Conservation (phyloP, 2,888 invertebrate species). For the Himalopsyche anomala region DNA sequence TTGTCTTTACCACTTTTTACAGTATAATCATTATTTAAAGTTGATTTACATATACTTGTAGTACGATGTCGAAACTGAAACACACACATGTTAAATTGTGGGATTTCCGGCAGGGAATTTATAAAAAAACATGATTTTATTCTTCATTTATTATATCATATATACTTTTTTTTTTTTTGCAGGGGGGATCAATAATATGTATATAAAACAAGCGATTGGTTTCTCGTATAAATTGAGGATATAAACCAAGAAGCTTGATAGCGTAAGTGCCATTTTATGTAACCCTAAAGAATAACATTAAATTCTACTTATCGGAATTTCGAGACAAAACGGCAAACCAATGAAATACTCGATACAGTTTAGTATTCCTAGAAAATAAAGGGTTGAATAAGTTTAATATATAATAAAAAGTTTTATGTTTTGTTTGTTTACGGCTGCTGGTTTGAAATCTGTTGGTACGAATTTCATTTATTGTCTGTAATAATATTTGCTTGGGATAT, state of each 20-base stretch:
- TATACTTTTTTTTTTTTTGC: too few relatives aligned
- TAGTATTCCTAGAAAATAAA: neutral
- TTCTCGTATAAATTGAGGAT: neutral
- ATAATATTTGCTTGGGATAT: too few relatives aligned
- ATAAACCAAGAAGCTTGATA: neutral
- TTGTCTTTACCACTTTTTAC: too few relatives aligned
- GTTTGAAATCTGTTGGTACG: neutral
- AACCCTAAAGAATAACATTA: constrained; percentile 21
- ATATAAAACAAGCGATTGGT: neutral
- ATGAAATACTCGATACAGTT: constrained; percentile 13
- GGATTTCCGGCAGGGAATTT: too few relatives aligned
- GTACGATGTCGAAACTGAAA: too few relatives aligned
- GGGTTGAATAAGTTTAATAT: neutral
- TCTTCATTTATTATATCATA: too few relatives aligned
- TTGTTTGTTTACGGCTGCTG: neutral
- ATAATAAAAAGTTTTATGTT: neutral
- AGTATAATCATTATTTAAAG: too few relatives aligned
- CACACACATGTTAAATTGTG: too few relatives aligned
- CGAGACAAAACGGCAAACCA: neutral
- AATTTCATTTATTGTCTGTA: neutral
- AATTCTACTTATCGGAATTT: constrained; percentile 26
- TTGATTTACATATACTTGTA: too few relatives aligned
- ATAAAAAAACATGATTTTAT: too few relatives aligned
- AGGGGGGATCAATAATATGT: too few relatives aligned
- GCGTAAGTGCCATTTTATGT: constrained; percentile 18